Base-by-base conservation (phyloP, 2,888 invertebrate species). In the Scelioninae gen. 1 region DNA sequence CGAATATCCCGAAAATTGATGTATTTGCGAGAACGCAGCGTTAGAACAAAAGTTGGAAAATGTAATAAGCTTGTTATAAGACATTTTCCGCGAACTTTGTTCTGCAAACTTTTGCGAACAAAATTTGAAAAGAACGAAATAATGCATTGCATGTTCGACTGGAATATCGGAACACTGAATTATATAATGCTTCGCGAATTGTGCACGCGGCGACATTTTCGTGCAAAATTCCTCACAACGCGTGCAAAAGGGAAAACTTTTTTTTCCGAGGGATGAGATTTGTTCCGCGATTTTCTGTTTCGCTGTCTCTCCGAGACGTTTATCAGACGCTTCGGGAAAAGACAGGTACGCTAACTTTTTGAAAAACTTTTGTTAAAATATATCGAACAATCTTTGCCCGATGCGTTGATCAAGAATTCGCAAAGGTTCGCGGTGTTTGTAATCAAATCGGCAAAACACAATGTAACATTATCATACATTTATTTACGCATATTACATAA, bases 1-100 rank as follows among this genome's bases (percentile, higher is more conserved):
- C 49, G 79, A 65, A 71, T 51, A 79, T 83, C 49, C 53, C 65
- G 60, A 79, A 65, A 83, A 78, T 75, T 72, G 82, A 78, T 79
- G 75, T 83, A 75, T 83, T 78, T 78, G 74, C 62, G 63, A 74
- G 78, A 63, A 65, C 47, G 53, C 32, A 60, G 75, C 69, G 53
- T 79, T 79, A 75, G 65, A 79, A 75, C 74, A 71, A 74, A 82
- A 83, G 78, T 83, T 83, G 49, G 68, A 65, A 83, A 83, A 83
- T 71, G 78, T 83, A 83, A 83, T 83, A 79, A 66, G 79, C 75
- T 79, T 83, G 79, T 79, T 83, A 79, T 78, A 53, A 82, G 82
- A 82, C 74, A 72, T 66, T 82, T 77, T 60, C 77, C 66, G 55
- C 56, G 62, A 82, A 82, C 66, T 78, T 82, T 74, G 72, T 72